These are phyloP conservation scores for Chionodraco myersi DNA, from an alignment of 2,113 vertebrate species.

Conservation along the genomic window DNA sequence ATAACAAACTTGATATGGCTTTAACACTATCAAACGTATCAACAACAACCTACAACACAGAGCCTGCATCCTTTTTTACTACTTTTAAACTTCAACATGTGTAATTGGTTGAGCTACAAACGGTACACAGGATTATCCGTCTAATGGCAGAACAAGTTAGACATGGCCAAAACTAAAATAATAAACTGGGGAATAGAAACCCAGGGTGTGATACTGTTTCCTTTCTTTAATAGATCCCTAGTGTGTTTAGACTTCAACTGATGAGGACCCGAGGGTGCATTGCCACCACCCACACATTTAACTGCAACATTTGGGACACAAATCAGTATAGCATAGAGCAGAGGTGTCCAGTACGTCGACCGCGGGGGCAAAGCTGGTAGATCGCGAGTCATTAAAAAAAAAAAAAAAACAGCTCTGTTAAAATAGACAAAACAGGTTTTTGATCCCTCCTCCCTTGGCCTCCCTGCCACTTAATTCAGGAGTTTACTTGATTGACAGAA, in stretches of 20 bases:
- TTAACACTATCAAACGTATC: neutral
- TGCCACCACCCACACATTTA: conserved; percentile 23
- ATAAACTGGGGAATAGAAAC: neutral
- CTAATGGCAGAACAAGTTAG: neutral
- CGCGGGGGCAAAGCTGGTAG: too few relatives aligned
- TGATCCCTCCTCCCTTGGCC: too few relatives aligned
- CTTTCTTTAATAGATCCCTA: conserved; percentile 21
- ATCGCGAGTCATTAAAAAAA: too few relatives aligned
- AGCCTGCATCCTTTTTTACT: neutral
- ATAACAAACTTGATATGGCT: neutral
- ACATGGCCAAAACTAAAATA: neutral
- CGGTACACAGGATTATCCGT: neutral
- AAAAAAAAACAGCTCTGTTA: too few relatives aligned
- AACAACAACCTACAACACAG: neutral
- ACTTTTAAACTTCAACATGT: neutral
- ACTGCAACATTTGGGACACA: conserved; percentile 41
- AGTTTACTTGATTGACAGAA: too few relatives aligned
- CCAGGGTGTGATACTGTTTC: neutral
- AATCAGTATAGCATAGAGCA: neutral
- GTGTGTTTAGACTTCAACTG: conserved; percentile 40
- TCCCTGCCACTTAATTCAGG: too few relatives aligned
- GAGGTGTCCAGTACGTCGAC: too few relatives aligned
- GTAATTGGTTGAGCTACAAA: conserved; percentile 1
- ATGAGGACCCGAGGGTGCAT: conserved; percentile 31
- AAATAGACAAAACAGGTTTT: too few relatives aligned